phyloP scores from a whole-genome alignment of 2,888 invertebrate genomes.

The Calameuta idolon region DNA sequence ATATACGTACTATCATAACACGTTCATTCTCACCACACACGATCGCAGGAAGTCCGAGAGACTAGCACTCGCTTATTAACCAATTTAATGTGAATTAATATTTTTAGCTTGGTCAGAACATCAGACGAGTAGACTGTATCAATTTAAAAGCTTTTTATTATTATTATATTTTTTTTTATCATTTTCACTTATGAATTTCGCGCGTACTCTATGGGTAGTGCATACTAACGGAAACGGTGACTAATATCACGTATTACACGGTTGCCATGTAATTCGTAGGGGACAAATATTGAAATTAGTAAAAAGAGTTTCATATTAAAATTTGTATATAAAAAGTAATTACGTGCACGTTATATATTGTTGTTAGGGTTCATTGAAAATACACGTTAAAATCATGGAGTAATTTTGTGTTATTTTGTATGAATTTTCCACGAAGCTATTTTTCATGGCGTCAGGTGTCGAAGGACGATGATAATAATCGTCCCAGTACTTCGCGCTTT shows the following conservation, averaged over 20 bases:
- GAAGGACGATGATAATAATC: neutral
- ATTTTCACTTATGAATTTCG: neutral
- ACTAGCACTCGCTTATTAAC: neutral
- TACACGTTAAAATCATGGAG: neutral
- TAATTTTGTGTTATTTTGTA: neutral
- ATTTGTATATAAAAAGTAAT: too few relatives aligned
- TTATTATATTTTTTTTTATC: neutral
- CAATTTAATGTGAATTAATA: neutral
- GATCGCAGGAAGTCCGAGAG: neutral
- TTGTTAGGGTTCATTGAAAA: neutral
- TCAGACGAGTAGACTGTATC: neutral
- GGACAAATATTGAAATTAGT: neutral
- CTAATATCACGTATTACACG: neutral
- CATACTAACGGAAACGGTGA: neutral
- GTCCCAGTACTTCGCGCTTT: conserved; percentile 1
- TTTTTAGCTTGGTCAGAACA: neutral
- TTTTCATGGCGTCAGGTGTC: neutral
- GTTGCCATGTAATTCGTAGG: neutral
- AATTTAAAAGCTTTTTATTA: neutral
- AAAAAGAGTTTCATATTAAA: neutral
- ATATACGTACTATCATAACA: neutral
- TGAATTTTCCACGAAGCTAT: neutral
- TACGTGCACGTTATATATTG: neutral
- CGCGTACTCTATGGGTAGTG: neutral
- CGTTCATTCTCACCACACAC: neutral